Base-by-base conservation (phyloP, 2,113 vertebrate genomes). In the Melospiza georgiana region DNA sequence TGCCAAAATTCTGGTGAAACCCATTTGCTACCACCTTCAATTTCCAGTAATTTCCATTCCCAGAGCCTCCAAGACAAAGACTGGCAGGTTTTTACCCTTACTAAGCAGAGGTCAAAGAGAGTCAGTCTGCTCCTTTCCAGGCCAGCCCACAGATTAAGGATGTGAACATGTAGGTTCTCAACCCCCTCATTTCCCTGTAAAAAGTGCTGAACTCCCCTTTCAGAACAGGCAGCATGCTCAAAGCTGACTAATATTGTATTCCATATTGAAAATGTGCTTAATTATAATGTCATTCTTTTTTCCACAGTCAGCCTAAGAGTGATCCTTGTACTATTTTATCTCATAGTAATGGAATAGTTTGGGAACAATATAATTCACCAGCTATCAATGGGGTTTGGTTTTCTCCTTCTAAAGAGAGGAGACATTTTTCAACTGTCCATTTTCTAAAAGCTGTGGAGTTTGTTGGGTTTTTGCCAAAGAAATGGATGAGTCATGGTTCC, bases 401-500 rank as follows among this genome's bases (percentile, higher is more conserved):
- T 86, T 20, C 37, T 74, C 19, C 30, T 93, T 87, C 43, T 65
- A 43, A 73, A 81, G 33, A 76, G 17, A 78, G 13, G 2, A 82
- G 21, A 66, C 9, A 39, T 86, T 72, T 91, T 88, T 65, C 46
- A 71, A 18, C 9, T 30, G 33, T 72, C 55, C 0, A 0, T 52
- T 94, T 65, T 73, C 73, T 8, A 19, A 92, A 94, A 93, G 51
- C 27, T 31, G 35, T 24, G 30, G 51, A 65, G 25, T 63, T 79
- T 28, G 25, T 25, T 9, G 35, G 7, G 1, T 25, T 79, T 94
- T 57, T 82, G 74, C 72, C 93, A 86, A 61, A 66, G 15, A 91
- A 69, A 76, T 11, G 66, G 15, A 44, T 96, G 93, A 95, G 65
- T 93, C 88, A 95, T 61, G 31, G 54, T 76, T 33, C 71, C 44